phyloP scores from a whole-genome alignment of 2,888 invertebrate genomes.

The Linyphia triangularis region DNA sequence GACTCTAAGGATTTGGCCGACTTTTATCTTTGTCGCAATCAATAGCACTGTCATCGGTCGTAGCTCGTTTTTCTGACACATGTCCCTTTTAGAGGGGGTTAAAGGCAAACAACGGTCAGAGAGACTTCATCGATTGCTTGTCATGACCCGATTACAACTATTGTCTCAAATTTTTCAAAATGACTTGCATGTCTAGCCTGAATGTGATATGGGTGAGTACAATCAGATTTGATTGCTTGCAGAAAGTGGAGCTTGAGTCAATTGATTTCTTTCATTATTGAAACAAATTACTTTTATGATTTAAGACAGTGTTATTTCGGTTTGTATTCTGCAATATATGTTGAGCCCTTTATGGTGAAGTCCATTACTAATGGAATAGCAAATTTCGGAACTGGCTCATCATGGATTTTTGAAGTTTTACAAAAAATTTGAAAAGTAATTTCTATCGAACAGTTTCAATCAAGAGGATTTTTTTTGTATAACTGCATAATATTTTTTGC shows the following conservation, averaged over 20 bases:
- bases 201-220: not conserved
- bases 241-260: not conserved
- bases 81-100: constrained; percentile 59
- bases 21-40: constrained; percentile 71
- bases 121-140: constrained; percentile 64
- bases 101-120: constrained; percentile 42
- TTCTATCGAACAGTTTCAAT: too few relatives aligned
- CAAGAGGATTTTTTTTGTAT: too few relatives aligned
- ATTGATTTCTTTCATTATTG: too few relatives aligned
- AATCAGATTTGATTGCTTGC: not conserved
- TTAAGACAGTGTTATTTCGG: too few relatives aligned
- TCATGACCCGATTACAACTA: constrained; percentile 60
- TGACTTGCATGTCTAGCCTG: constrained; percentile 17
- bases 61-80: constrained; percentile 62
- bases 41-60: constrained; percentile 68
- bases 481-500: too few relatives aligned
- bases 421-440: too few relatives aligned
- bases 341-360: too few relatives aligned
- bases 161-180: constrained; percentile 52
- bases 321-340: too few relatives aligned
- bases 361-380: too few relatives aligned
- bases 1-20: constrained; percentile 59
- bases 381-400: too few relatives aligned
- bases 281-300: too few relatives aligned
- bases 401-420: too few relatives aligned